Percentiles rank a stretch among this genome's conserved stretches.
These are phyloP conservation scores for Hermodice carunculata DNA, from an alignment of 2,888 invertebrate species.

Conservation along the genomic window DNA sequence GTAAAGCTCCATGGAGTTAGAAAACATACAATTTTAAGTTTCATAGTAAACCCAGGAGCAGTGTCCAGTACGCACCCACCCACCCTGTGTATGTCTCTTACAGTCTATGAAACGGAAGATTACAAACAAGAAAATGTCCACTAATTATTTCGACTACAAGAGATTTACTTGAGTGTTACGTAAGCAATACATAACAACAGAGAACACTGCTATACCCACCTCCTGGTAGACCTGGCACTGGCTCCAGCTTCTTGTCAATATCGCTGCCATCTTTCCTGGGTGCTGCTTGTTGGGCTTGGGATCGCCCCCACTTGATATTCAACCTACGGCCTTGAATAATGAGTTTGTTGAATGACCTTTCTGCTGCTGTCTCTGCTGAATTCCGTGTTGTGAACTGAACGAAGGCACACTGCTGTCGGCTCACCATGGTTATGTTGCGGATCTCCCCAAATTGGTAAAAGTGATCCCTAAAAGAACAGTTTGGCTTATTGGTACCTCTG, in stretches of 20 bases:
- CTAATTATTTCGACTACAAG: too few relatives aligned
- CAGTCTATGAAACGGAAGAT: too few relatives aligned
- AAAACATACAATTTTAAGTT: too few relatives aligned
- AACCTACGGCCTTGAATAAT: constrained; percentile 82
- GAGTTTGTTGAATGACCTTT: constrained; percentile 89
- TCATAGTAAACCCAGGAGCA: too few relatives aligned
- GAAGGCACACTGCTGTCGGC: constrained; percentile 93
- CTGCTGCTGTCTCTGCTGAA: constrained; percentile 87
- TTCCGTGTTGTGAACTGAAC: constrained; percentile 93
- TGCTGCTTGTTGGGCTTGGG: constrained; percentile 78
- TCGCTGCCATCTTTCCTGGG: constrained; percentile 52
- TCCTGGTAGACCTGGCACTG: constrained; percentile 84
- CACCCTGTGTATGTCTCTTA: too few relatives aligned
- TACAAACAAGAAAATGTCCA: too few relatives aligned
- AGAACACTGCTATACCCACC: constrained; percentile 59
- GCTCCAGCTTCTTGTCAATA: constrained; percentile 72
- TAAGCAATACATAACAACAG: too few relatives aligned
- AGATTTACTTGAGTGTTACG: too few relatives aligned
- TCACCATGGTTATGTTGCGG: constrained; percentile 90
- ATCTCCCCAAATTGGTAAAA: constrained; percentile 99
- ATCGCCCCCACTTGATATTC: constrained; percentile 99
- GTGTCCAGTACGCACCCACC: too few relatives aligned
- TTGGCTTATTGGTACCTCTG: too few relatives aligned
- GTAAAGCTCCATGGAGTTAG: too few relatives aligned
- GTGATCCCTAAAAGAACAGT: constrained; percentile 84